These are phyloP conservation scores for Odocoileus hemionus DNA, from an alignment of 2,113 vertebrate genomes.

Conservation along the genomic window DNA sequence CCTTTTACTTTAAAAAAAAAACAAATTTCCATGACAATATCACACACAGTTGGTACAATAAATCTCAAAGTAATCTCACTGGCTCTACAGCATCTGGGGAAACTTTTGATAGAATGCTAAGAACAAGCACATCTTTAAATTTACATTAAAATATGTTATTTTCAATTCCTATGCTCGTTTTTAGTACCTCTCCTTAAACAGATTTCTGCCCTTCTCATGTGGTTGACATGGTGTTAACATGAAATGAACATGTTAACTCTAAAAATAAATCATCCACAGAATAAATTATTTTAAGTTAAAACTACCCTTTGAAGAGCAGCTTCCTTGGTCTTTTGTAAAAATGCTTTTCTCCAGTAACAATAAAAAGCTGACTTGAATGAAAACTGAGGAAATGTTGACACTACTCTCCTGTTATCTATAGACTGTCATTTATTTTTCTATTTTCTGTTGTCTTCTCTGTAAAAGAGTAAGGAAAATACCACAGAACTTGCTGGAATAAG, in stretches of 20 bases:
- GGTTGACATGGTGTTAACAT: background rate
- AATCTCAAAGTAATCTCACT: background rate
- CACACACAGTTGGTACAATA: background rate
- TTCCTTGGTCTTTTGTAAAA: conserved; percentile 17
- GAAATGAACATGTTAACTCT: background rate
- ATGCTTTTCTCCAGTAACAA: background rate
- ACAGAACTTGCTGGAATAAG: conserved; percentile 28
- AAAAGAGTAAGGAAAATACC: conserved; percentile 42
- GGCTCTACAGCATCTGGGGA: background rate
- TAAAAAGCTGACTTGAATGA: conserved; percentile 50
- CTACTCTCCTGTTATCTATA: conserved; percentile 32
- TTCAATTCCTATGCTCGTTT: background rate
- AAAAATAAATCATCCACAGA: background rate
- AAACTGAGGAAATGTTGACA: conserved; percentile 25
- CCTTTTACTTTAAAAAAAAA: background rate
- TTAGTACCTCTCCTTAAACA: background rate
- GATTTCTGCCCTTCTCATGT: background rate
- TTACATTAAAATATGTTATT: background rate
- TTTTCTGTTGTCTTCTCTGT: conserved; percentile 45
- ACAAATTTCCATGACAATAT: background rate
- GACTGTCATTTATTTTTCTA: conserved; percentile 45
- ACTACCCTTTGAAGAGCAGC: background rate
- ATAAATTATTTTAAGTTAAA: background rate
- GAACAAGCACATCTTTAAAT: background rate
- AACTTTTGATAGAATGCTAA: background rate